Base-by-base conservation (phyloP, 2,888 invertebrate genomes). In the Zhuqinia jingwanae region DNA sequence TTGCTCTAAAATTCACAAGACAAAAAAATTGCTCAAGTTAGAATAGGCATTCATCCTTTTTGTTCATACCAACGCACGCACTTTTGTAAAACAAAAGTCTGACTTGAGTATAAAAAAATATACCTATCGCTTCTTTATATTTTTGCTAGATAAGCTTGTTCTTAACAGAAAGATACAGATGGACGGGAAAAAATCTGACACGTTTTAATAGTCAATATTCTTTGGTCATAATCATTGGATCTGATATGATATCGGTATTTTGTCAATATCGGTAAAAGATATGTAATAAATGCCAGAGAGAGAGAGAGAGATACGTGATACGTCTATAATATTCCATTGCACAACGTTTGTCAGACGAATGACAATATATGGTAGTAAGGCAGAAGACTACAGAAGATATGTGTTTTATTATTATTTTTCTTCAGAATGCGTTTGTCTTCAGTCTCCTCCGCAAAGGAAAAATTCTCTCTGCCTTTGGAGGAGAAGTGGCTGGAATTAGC, bases 401-500 rank as follows among this genome's bases (percentile, higher is more conserved):
- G 60, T 13, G 13, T 68, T 22, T 58, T 42, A 36, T 36, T 3
- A 36, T 36, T 36, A 6, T 36, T 36, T 65, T 20, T 42, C 13
- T 17, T 20, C 27, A n/a, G n/a, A n/a, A n/a, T n/a, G n/a, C n/a
- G n/a, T 68, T 68, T 42, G 17, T 68, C 65, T 3, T 36, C 36
- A 3, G 36, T 36, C 36, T 8, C 8, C 36, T 8, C 3, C 3
- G 36, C 8, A 36, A 36, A 36, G 36, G 5, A 3, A 3, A 36
- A 36, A 50, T 5, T n/a, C n/a, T n/a, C n/a, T n/a, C 50, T 8
- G 2, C n/a, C 5, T 50, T 13, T 15, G 30, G 17, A 70, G 70
- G 70, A 70, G n/a, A n/a, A n/a, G 70, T 70, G 70, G 70, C 47
- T 70, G 70, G 70, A 70, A 70, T 70, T 70, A 22, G 70, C 70